These are phyloP conservation scores for Suillia variegata DNA, from an alignment of 2,888 invertebrate genomes.

Conservation along the genomic window DNA sequence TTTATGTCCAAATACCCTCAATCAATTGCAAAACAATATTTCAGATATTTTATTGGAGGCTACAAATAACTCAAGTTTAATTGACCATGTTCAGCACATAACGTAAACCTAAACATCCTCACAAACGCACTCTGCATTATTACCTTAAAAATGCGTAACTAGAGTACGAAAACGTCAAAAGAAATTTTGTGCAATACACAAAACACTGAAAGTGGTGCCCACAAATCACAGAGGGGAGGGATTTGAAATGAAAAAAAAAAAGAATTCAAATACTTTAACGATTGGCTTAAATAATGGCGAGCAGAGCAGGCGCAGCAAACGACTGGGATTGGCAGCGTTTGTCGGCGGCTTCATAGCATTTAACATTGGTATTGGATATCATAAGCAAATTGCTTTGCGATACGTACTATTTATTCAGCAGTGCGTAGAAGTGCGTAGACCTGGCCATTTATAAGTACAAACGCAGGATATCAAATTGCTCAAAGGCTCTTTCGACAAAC, in stretches of 20 bases:
- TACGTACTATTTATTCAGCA: conserved; percentile 14
- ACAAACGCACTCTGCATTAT: conserved; percentile 12
- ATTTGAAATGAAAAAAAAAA: conserved; percentile 8
- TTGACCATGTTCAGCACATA: conserved; percentile 17
- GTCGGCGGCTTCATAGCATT: too few species aligned
- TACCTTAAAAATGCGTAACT: conserved; percentile 24
- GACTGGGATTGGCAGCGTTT: not conserved
- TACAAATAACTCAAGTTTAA: conserved; percentile 18
- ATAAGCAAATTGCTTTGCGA: conserved; percentile 11
- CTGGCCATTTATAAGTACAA: too few species aligned
- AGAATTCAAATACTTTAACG: conserved; percentile 13
- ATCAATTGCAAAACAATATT: too few species aligned
- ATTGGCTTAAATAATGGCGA: conserved; percentile 11
- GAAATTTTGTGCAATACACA: conserved; percentile 16
- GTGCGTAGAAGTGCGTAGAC: conserved; percentile 20
- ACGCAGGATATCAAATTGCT: conserved; percentile 22
- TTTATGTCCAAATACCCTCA: too few species aligned
- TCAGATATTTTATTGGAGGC: not conserved
- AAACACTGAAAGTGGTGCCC: not conserved
- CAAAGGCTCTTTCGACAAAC: too few species aligned
- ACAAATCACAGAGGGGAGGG: conserved; percentile 3
- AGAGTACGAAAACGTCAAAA: conserved; percentile 21
- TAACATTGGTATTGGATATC: not conserved
- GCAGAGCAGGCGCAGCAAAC: not conserved
- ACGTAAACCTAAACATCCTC: not conserved